Conservation (phyloP, 2,113 vertebrate species). For the Mohoua ochrocephala region DNA sequence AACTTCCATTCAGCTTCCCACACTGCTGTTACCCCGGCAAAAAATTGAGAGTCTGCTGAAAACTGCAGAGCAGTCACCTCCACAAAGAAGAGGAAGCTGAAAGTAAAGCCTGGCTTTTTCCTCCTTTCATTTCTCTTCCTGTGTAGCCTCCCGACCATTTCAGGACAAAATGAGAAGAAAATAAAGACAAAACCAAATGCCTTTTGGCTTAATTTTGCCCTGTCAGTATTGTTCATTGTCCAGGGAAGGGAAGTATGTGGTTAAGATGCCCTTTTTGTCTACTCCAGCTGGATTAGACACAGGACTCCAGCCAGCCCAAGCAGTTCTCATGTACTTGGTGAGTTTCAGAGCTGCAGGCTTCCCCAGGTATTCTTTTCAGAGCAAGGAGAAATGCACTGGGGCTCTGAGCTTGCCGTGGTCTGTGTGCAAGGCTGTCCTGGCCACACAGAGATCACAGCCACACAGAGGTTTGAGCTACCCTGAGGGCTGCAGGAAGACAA, state of each 20-base stretch:
- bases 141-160: background rate
- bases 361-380: background rate
- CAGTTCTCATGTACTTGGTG: background rate
- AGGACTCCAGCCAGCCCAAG: background rate
- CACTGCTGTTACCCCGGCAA: accelerated
- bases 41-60: background rate
- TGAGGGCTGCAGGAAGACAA: background rate
- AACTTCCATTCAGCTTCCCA: background rate
- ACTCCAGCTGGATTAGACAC: background rate
- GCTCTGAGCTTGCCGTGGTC: background rate
- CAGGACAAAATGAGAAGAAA: background rate
- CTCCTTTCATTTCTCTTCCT: background rate
- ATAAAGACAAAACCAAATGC: background rate
- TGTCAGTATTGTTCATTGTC: accelerated
- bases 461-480: background rate
- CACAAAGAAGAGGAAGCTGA: background rate
- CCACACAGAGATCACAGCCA: background rate
- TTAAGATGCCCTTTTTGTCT: background rate
- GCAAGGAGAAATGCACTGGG: background rate
- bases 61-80: background rate
- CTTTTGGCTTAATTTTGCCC: background rate
- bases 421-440: background rate
- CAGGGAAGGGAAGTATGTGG: background rate
- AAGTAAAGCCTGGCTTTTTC: background rate
- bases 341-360: background rate